Percentiles rank a stretch among this genome's conserved stretches.
phyloP scores from a whole-genome alignment of 2,888 invertebrate species.

The Xestia ashworthii region DNA sequence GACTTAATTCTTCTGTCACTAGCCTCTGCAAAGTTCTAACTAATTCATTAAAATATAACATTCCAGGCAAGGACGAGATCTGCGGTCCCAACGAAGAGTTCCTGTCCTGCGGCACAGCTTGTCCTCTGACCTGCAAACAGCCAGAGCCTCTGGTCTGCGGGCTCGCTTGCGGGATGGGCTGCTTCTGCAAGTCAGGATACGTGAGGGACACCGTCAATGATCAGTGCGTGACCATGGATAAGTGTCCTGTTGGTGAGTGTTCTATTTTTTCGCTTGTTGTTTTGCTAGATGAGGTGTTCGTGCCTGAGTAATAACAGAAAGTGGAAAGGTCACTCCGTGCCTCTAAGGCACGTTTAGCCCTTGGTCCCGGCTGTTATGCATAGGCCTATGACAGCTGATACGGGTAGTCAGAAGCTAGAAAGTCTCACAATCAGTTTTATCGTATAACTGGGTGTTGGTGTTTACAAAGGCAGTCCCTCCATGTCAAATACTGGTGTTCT shows the following conservation, averaged over 20 bases:
- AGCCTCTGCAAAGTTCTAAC: background rate
- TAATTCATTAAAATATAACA: background rate
- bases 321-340: too few species aligned
- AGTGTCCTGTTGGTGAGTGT: conserved; percentile 82
- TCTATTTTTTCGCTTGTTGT: too few species aligned
- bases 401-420: too few species aligned
- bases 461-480: too few species aligned
- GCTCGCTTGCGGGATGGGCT: conserved; percentile 83
- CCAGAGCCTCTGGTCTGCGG: conserved; percentile 79
- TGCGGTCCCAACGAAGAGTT: conserved; percentile 84
- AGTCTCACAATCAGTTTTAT: too few species aligned
- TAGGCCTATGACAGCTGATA: too few species aligned
- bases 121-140: conserved; percentile 81
- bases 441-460: too few species aligned
- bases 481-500: too few species aligned
- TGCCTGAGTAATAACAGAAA: too few species aligned
- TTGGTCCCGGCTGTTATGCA: too few species aligned
- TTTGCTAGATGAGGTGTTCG: too few species aligned
- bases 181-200: conserved; percentile 84
- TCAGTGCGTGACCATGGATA: conserved; percentile 80
- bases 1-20: background rate
- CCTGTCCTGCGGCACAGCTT: conserved; percentile 81
- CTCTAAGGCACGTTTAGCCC: too few species aligned
- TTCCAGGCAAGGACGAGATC: conserved; percentile 69
- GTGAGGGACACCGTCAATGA: conserved; percentile 80